Evolutionary conservation across 2,797 vertebrate species (phyloP), one percentile per base, ranked within the genome.

Genomic region (Coilia nasus): DNA sequence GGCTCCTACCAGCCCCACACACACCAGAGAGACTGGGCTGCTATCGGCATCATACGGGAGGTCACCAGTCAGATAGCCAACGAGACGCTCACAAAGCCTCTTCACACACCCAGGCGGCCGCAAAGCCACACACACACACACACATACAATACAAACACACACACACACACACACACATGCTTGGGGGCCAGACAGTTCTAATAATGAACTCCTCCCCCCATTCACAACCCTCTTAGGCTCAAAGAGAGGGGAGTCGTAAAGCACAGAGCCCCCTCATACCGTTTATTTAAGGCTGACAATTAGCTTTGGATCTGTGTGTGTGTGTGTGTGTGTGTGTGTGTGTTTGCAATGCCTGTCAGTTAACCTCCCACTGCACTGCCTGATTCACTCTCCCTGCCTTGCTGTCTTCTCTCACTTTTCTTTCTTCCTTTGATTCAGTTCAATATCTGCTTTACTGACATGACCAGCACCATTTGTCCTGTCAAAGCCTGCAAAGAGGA

Each of bases 291-390:
- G 64, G 14, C 12, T 14, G 64, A 71, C 64, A 71, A 71, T 71
- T 71, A 71, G 64, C 64, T 71, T 31, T 14, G 31, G 15, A 44
- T 78, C 6, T 88, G 88, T 84, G 62, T 44, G 59, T 28, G 41
- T 89, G 83, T 86, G 46, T 90, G 21, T 71, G 78, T 31, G 78
- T 64, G 80, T 83, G 81, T 83, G 57, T 84, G 75, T 84, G 80
- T 89, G 62, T 85, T 87, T 87, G 85, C 81, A 71, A 56, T 82
- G 57, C 35, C 11, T 60, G 56, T 81, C 35, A 3, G 82, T 78
- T 44, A 78, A 19, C 31, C 17, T 44, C 17, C 15, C 71, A 78
- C 35, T 19, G 44, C 71, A 78, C 31, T 78, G 19, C 71, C 44
- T 78, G 31, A 21, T 75, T 35, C 11, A 64, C 11, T 64, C 25